Percentiles rank a stretch among this genome's conserved stretches.
These are phyloP conservation scores for Drosophila rhopaloa DNA, from an alignment of 1,140 invertebrate species.

Conservation along the genomic window DNA sequence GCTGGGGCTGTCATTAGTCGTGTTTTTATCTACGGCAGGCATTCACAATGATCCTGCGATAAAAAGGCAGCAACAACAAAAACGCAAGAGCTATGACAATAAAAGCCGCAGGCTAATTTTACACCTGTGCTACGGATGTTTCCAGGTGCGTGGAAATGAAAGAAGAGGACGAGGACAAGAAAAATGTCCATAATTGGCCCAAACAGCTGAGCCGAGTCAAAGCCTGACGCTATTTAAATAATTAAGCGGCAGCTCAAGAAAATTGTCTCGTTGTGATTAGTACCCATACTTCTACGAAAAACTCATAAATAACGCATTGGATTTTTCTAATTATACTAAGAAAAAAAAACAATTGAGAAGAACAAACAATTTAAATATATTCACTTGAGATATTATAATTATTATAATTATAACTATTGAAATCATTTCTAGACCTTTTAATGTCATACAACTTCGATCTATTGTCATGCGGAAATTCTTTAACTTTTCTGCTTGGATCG, in stretches of 20 bases:
- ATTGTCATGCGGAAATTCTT: constrained; percentile 23
- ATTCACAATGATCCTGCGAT: constrained; percentile 67
- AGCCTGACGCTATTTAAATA: constrained; percentile 58
- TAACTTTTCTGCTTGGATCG: constrained; percentile 13
- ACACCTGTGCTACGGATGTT: constrained; percentile 67
- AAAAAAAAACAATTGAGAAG: background rate
- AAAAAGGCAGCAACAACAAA: constrained; percentile 35
- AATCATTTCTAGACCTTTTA: too few species aligned
- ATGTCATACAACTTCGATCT: background rate
- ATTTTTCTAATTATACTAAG: constrained; percentile 55
- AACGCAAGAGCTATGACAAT: constrained; percentile 52
- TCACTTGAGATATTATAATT: too few species aligned
- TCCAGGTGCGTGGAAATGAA: constrained; percentile 21
- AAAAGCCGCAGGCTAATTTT: constrained; percentile 71
- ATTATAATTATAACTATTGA: background rate
- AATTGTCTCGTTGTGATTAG: constrained; percentile 30
- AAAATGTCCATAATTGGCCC: constrained; percentile 51
- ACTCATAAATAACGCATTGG: constrained; percentile 39
- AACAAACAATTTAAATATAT: too few species aligned
- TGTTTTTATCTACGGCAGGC: constrained; percentile 57
- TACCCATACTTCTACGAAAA: constrained; percentile 11
- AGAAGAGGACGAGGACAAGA: background rate
- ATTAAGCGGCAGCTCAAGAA: constrained; percentile 55
- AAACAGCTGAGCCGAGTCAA: constrained; percentile 19
- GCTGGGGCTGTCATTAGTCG: constrained; percentile 58